phyloP scores from a whole-genome alignment of 2,113 vertebrate species.

The Desmodus rotundus region DNA sequence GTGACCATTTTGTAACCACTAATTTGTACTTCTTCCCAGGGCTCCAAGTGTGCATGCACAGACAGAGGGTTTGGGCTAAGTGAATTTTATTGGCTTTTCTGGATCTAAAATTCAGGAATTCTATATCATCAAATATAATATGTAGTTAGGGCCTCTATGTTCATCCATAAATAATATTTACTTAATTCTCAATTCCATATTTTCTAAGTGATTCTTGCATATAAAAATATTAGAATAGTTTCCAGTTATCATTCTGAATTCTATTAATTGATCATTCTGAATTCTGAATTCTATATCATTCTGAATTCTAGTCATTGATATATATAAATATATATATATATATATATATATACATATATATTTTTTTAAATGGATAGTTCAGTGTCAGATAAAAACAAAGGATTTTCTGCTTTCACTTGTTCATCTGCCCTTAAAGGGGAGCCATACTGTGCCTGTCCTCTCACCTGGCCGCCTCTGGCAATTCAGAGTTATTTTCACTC shows the following conservation, averaged over 20 bases:
- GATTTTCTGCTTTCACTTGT: neutral
- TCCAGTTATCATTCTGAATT: slow-evolving; percentile 8
- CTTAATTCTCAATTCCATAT: neutral
- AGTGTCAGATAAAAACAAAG: slow-evolving; percentile 5
- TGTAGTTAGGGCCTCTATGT: neutral
- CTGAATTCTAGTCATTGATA: slow-evolving; percentile 26
- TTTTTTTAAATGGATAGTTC: neutral
- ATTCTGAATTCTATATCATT: neutral
- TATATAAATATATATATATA: neutral
- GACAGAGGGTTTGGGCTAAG: neutral
- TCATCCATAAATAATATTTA: neutral
- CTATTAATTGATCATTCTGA: neutral
- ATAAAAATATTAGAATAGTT: neutral
- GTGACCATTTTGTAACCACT: too few species aligned
- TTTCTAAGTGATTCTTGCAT: neutral
- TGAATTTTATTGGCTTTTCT: neutral
- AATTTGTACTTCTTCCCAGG: neutral
- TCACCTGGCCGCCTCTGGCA: neutral
- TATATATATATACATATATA: too few species aligned
- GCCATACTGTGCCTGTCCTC: neutral
- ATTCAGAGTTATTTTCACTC: slow-evolving; percentile 51
- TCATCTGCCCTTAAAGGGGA: slow-evolving; percentile 12
- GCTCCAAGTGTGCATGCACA: neutral
- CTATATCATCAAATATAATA: neutral
- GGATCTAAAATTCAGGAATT: neutral